Conservation (phyloP, 2,888 invertebrate genomes). For the Drosophila macrospina region DNA sequence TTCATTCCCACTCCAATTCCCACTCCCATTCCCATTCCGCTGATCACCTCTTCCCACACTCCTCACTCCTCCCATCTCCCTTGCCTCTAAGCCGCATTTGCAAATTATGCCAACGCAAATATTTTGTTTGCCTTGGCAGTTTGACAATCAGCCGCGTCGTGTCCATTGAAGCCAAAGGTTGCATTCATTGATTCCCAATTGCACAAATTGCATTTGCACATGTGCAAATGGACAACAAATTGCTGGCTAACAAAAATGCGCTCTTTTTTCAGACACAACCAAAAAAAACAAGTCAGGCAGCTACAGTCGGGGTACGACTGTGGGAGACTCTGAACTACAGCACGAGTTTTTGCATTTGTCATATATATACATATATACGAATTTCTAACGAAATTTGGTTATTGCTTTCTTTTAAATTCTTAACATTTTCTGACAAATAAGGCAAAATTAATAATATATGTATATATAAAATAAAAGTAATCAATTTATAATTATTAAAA, state of each 20-base stretch:
- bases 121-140: constrained; percentile 25
- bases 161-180: neutral
- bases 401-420: too few species aligned
- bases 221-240: constrained; percentile 30
- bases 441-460: too few species aligned
- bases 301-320: too few species aligned
- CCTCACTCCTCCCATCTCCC: too few species aligned
- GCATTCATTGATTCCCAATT: constrained; percentile 20
- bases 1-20: neutral
- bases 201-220: constrained; percentile 40
- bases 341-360: too few species aligned
- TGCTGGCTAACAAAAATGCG: constrained; percentile 7
- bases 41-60: neutral
- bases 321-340: too few species aligned
- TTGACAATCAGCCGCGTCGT: constrained; percentile 8
- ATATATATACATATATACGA: too few species aligned
- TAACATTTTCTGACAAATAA: too few species aligned
- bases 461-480: too few species aligned
- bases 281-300: too few species aligned
- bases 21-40: neutral
- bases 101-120: constrained; percentile 45
- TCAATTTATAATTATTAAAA: too few species aligned
- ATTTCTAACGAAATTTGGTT: too few species aligned
- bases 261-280: neutral
- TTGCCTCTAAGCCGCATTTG: constrained; percentile 6